Evolutionary conservation across 2,888 invertebrate genomes (phyloP).

Genomic region (Dascillus cervinus): DNA sequence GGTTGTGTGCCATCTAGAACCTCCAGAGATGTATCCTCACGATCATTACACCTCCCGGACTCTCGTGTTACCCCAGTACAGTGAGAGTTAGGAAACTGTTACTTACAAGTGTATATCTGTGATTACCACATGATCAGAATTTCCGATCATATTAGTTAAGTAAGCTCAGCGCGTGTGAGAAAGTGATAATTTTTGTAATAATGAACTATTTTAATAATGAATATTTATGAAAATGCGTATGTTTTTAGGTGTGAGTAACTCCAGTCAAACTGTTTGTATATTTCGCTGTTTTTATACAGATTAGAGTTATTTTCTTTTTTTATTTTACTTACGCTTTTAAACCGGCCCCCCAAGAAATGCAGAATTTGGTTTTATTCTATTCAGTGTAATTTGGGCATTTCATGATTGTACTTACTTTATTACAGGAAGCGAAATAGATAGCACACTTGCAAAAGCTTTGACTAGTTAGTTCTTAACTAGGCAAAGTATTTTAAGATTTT

Average conservation of each 20-base stretch:
- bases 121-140: slow-evolving; percentile 42
- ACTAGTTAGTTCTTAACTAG: too few species aligned
- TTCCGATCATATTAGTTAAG: slow-evolving; percentile 33
- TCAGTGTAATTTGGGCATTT: too few species aligned
- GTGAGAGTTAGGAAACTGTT: slow-evolving; percentile 51
- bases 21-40: slow-evolving; percentile 47
- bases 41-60: slow-evolving; percentile 49
- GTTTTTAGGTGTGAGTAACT: slow-evolving; percentile 38
- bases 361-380: slow-evolving; percentile 8
- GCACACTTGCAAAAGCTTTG: too few species aligned
- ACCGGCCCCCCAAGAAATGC: not conserved
- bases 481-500: too few species aligned
- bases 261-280: slow-evolving; percentile 31
- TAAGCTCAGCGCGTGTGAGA: slow-evolving; percentile 41
- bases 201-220: slow-evolving; percentile 43
- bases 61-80: slow-evolving; percentile 52
- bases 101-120: slow-evolving; percentile 46
- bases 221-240: slow-evolving; percentile 37
- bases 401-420: too few species aligned
- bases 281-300: slow-evolving; percentile 1
- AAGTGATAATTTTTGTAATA: slow-evolving; percentile 44
- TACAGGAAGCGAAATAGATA: too few species aligned
- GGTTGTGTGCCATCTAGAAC: slow-evolving; percentile 79
- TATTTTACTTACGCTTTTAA: slow-evolving; percentile 1
- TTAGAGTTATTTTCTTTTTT: not conserved